A percentile compares a stretch with the other conserved stretches of the same genome.
These are phyloP conservation scores for Lepisosteus oculatus DNA, from an alignment of 2,113 vertebrate genomes.

Conservation along the genomic window DNA sequence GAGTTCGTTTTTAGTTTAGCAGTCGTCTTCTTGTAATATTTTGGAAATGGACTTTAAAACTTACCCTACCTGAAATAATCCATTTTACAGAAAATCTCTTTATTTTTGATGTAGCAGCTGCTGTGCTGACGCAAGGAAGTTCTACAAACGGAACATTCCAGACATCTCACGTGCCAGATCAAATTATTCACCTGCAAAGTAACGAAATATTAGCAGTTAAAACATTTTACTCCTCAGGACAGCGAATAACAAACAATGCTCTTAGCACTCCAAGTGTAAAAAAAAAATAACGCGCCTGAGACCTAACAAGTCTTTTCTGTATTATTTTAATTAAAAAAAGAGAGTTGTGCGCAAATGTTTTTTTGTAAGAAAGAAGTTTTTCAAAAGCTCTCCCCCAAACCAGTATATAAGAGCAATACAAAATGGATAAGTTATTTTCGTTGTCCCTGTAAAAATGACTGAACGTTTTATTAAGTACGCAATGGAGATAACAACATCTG, in stretches of 20 bases:
- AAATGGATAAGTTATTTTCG: too few relatives aligned
- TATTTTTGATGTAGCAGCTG: conserved; percentile 96
- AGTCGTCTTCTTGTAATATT: conserved; percentile 22
- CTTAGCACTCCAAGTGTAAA: neutral
- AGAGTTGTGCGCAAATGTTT: too few relatives aligned
- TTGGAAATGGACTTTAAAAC: conserved; percentile 61
- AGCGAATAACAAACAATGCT: neutral
- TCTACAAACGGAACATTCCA: conserved; percentile 89
- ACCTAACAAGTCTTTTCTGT: too few relatives aligned
- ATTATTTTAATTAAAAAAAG: too few relatives aligned
- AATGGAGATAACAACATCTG: too few relatives aligned
- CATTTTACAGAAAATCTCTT: conserved; percentile 92
- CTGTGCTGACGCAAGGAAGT: conserved; percentile 82
- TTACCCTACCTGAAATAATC: conserved; percentile 93
- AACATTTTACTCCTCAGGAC: neutral
- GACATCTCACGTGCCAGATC: conserved; percentile 87
- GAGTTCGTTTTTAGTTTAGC: too few relatives aligned
- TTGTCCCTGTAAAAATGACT: too few relatives aligned
- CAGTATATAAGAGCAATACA: too few relatives aligned
- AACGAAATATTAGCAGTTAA: neutral
- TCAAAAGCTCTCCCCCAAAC: too few relatives aligned
- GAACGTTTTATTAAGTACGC: too few relatives aligned
- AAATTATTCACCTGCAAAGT: conserved; percentile 84
- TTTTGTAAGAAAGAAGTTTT: neutral
- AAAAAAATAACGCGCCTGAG: too few relatives aligned